Conservation (phyloP, 2,888 invertebrate species). For the Pseudoips prasinana region DNA sequence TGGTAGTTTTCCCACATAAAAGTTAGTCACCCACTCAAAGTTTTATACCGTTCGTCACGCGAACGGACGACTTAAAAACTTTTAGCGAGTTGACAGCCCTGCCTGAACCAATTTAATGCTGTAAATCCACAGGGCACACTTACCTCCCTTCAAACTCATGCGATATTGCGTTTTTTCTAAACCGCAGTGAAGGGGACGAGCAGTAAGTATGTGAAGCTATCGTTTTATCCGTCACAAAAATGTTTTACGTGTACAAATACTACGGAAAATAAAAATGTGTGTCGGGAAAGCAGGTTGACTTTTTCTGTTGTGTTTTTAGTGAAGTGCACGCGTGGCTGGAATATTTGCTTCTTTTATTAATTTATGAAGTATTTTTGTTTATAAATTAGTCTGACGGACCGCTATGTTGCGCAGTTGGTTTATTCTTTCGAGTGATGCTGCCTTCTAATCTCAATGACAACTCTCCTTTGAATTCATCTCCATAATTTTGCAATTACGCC, state of each 20-base stretch:
- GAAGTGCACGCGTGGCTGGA: constrained; percentile 12
- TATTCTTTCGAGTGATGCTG: neutral
- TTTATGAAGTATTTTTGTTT: neutral
- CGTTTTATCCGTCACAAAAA: constrained; percentile 56
- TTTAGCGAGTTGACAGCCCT: constrained; percentile 62
- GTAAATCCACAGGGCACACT: constrained; percentile 78
- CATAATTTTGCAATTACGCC: no score
- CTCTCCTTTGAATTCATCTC: no score
- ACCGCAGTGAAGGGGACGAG: constrained; percentile 57
- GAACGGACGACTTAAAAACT: constrained; percentile 45
- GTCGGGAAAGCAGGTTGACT: constrained; percentile 22
- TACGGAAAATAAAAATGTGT: constrained; percentile 38
- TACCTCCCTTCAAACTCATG: constrained; percentile 74
- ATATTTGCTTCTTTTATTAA: constrained; percentile 5
- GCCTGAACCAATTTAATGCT: constrained; percentile 71
- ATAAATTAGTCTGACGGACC: no score
- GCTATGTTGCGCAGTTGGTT: neutral
- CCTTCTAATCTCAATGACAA: neutral
- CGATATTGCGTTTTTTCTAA: constrained; percentile 77
- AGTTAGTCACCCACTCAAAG: constrained; percentile 38
- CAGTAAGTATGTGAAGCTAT: constrained; percentile 39
- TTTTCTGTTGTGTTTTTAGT: constrained; percentile 25
- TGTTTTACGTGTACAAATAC: constrained; percentile 41
- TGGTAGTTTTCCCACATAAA: constrained; percentile 35
- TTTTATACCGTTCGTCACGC: constrained; percentile 48